phyloP scores from a whole-genome alignment of 2,797 vertebrate genomes.

The Buphagus erythrorhynchus region DNA sequence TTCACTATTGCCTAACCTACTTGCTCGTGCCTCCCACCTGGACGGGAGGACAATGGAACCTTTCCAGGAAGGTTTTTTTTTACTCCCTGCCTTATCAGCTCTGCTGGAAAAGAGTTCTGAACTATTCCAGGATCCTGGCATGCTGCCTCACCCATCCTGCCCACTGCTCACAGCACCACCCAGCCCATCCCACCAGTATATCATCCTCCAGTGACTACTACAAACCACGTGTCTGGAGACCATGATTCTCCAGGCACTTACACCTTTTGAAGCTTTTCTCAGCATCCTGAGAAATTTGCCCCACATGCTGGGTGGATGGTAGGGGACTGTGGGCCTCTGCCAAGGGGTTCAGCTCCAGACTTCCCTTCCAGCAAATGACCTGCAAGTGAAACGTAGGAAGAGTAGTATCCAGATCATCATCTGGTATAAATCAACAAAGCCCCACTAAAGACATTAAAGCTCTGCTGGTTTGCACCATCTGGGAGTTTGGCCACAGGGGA shows the following conservation, averaged over 20 bases:
- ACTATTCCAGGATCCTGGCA: background rate
- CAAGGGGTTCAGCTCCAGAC: background rate
- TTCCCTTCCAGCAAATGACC: constrained; percentile 4
- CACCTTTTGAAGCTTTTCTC: background rate
- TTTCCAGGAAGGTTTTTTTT: background rate
- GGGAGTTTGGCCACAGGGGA: constrained; percentile 31
- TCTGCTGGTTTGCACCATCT: constrained; percentile 47
- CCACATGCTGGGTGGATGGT: accelerated
- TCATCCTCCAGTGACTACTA: background rate
- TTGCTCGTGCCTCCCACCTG: background rate
- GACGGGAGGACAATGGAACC: background rate
- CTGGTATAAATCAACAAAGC: constrained; percentile 51
- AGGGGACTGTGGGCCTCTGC: background rate
- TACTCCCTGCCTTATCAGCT: background rate
- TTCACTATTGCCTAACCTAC: background rate
- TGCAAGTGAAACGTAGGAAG: constrained; percentile 22
- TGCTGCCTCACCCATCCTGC: background rate
- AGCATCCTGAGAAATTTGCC: background rate
- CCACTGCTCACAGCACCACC: background rate
- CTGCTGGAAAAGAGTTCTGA: background rate
- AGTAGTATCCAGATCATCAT: constrained; percentile 36
- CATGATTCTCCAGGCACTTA: background rate
- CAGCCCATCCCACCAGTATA: background rate
- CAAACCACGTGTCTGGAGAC: background rate
- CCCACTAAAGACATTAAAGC: constrained; percentile 50